phyloP scores from a whole-genome alignment of 2,888 invertebrate genomes.

The Xylophagus ater region DNA sequence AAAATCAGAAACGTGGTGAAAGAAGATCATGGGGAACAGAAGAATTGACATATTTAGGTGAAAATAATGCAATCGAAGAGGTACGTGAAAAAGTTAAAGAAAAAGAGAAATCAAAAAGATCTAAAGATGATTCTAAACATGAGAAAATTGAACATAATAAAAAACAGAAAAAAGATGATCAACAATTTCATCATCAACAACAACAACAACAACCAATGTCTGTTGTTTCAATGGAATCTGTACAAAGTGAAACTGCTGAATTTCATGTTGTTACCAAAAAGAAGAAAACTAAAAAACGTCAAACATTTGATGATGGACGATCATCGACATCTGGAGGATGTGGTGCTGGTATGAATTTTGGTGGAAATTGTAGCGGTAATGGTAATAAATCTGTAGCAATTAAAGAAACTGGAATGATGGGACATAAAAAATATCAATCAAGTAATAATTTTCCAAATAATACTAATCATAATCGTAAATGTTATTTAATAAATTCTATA shows the following conservation, averaged over 20 bases:
- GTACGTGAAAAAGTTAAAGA: conserved; percentile 21
- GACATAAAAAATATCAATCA: conserved; percentile 18
- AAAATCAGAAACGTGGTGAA: conserved; percentile 30
- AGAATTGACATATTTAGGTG: conserved; percentile 42
- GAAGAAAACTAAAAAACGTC: conserved; percentile 63
- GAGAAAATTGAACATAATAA: conserved; percentile 12
- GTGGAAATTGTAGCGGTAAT: too few relatives aligned
- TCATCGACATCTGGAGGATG: too few relatives aligned
- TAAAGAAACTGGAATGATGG: conserved; percentile 7
- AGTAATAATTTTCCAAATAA: conserved; percentile 21
- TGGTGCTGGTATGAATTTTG: too few relatives aligned
- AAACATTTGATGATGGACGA: conserved; percentile 22
- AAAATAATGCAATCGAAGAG: conserved; percentile 24
- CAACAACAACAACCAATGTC: conserved; percentile 10
- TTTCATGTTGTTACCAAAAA: conserved; percentile 77
- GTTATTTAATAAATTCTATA: conserved; percentile 21
- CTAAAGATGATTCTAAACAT: conserved; percentile 8
- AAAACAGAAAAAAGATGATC: conserved; percentile 12
- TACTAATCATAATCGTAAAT: too few relatives aligned
- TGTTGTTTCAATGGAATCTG: conserved; percentile 25
- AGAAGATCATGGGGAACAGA: conserved; percentile 59
- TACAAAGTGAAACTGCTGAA: conserved; percentile 50
- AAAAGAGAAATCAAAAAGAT: conserved; percentile 21
- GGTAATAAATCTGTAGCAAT: too few relatives aligned
- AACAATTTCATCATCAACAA: neutral